These are phyloP conservation scores for Oasisia sp. DNA, from an alignment of 2,888 invertebrate genomes.

Conservation along the genomic window DNA sequence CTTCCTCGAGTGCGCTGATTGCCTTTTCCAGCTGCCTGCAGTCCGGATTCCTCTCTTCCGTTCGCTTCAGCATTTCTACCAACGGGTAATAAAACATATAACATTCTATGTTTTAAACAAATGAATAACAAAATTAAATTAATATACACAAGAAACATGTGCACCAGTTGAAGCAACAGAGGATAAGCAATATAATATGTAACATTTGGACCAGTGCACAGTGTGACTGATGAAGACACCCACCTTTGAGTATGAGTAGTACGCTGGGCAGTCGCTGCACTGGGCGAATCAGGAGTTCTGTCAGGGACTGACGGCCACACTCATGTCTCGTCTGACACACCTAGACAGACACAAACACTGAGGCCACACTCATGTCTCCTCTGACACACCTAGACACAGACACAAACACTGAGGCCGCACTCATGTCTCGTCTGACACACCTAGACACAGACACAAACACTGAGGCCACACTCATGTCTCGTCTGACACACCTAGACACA, in stretches of 20 bases:
- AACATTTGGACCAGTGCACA: background rate
- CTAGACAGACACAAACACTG: slow-evolving; percentile 68
- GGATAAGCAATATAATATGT: background rate
- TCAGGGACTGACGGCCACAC: slow-evolving; percentile 93
- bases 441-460: background rate
- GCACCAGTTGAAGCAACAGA: no score
- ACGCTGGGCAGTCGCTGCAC: slow-evolving; percentile 98
- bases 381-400: background rate
- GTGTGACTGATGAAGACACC: slow-evolving; percentile 51
- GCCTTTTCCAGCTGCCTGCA: slow-evolving; percentile 85
- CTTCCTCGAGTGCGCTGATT: slow-evolving; percentile 87
- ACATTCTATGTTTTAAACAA: background rate
- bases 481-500: background rate
- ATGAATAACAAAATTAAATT: background rate
- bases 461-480: no score
- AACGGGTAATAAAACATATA: slow-evolving; percentile 6
- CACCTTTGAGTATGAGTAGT: slow-evolving; percentile 90
- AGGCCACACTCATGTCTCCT: background rate
- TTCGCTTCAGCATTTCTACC: slow-evolving; percentile 91
- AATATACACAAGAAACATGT: background rate
- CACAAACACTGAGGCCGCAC: background rate
- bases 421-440: background rate
- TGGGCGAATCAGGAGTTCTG: slow-evolving; percentile 95
- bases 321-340: slow-evolving; percentile 83
- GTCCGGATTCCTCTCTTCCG: slow-evolving; percentile 88